Base-by-base conservation (phyloP, 1,140 invertebrate species). In the Penaeus indicus region DNA sequence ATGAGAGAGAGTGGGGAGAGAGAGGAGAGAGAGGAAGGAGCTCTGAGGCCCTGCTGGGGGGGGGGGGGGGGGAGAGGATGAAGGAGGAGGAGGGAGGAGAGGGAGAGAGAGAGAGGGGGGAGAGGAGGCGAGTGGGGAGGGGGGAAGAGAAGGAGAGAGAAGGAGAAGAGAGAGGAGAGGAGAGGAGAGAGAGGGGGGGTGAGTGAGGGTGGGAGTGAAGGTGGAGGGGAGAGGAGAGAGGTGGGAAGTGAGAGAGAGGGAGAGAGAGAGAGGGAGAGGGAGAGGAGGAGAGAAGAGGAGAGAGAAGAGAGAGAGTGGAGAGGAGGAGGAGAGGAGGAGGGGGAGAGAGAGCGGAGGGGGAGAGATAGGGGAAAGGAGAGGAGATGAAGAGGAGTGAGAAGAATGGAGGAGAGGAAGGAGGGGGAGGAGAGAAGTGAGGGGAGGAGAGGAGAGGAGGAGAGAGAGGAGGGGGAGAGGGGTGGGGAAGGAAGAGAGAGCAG, bases 341-440 rank as follows among this genome's bases (percentile, higher is more conserved):
- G 75, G 32, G 75, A 78, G 75, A 78, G 75, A 78, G 75, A 78
- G 75, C n/a, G 75, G 42, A 38, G 42, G 75, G 42, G 75, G 42
- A 38, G 42, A 38, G 42, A 38, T 27, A 38, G 42, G 75, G 42
- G 75, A 38, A 38, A 38, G 75, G n/a, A n/a, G n/a, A n/a, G n/a
- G n/a, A n/a, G n/a, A n/a, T n/a, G n/a, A n/a, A n/a, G n/a, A n/a
- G n/a, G n/a, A n/a, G n/a, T n/a, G n/a, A n/a, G n/a, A n/a, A n/a
- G n/a, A n/a, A n/a, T n/a, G n/a, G n/a, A n/a, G n/a, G n/a, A n/a
- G n/a, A n/a, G n/a, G n/a, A n/a, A n/a, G n/a, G n/a, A n/a, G n/a
- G n/a, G n/a, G n/a, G n/a, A n/a, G n/a, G n/a, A n/a, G n/a, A n/a
- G n/a, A n/a, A n/a, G n/a, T n/a, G n/a, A n/a, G n/a, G n/a, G n/a